Conservation (phyloP, 1,140 invertebrate genomes). For the Ridgeia piscesae region DNA sequence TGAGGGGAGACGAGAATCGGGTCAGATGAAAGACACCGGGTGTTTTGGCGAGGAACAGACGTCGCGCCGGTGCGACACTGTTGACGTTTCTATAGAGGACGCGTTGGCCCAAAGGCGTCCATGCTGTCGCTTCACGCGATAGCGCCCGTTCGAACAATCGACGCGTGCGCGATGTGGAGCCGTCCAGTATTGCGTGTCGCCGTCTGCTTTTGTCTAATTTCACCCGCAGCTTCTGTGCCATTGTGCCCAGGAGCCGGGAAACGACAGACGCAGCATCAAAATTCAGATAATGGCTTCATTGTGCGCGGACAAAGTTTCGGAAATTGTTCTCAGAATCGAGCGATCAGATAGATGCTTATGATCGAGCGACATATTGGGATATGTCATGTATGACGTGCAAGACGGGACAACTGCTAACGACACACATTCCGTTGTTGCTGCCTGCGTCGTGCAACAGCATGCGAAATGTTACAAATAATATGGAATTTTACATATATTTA, state of each 20-base stretch:
- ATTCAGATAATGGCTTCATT: neutral
- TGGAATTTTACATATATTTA: neutral
- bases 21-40: neutral
- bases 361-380: neutral
- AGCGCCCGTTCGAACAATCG: neutral
- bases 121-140: neutral
- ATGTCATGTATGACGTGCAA: neutral
- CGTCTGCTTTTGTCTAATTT: neutral
- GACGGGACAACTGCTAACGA: neutral
- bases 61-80: neutral
- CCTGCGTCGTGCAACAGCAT: neutral
- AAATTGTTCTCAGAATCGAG: constrained; percentile 1
- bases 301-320: neutral
- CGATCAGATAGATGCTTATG: neutral
- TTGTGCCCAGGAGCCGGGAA: neutral
- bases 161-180: neutral
- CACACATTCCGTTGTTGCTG: neutral
- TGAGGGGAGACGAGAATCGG: neutral
- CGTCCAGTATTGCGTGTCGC: neutral
- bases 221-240: neutral
- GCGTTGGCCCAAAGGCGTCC: too few relatives aligned
- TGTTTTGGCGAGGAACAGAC: neutral
- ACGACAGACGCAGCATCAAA: neutral
- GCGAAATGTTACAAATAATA: neutral
- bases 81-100: neutral